Evolutionary conservation across 2,888 invertebrate genomes (phyloP), one percentile per base, ranked within the genome.

Genomic region (Phytoseiulus persimilis): DNA sequence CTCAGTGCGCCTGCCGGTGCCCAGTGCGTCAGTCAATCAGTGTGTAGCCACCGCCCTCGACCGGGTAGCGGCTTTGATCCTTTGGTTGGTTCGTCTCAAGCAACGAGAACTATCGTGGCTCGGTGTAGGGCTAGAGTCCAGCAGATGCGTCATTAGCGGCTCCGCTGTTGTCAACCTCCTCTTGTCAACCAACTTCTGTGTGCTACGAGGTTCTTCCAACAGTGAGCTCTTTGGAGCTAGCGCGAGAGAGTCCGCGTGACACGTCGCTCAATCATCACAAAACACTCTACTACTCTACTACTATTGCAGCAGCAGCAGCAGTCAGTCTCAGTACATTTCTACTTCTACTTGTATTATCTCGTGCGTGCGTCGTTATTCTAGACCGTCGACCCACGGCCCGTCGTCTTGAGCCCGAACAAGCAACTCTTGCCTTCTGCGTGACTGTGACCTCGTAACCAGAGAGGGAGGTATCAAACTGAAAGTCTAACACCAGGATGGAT

Each of bases 51-150:
- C 32, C 28, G 87, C 33, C 87, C 87, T 87, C 87, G 87, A 87
- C 87, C 87, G 45, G 87, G 39, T 87, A 87, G 87, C 32, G 45
- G 33, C 32, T n/a, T 65, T 39, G 45, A 18, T 87, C 87, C 32
- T 33, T 87, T 87, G 87, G 33, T 87, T 87, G 87, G 32, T 32
- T 32, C 18, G 32, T n/a, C 32, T 87, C 87, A 87, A 87, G 87
- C 87, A 87, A 87, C 87, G 87, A 87, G 87, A 87, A 87, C 33
- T 87, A 87, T 87, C 87, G 87, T 87, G 87, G 87, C 87, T 87
- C 32, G 87, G 65, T 65, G 65, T 65, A 65, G 65, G 87, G 45
- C 33, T 87, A 87, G 87, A 87, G 87, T 32, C 39, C 45, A 87
- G 87, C 32, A 87, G 32, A 87, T 32, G 33, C 87, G 87, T 33